Conservation (phyloP, 2,113 vertebrate species). For the Rynchops niger region DNA sequence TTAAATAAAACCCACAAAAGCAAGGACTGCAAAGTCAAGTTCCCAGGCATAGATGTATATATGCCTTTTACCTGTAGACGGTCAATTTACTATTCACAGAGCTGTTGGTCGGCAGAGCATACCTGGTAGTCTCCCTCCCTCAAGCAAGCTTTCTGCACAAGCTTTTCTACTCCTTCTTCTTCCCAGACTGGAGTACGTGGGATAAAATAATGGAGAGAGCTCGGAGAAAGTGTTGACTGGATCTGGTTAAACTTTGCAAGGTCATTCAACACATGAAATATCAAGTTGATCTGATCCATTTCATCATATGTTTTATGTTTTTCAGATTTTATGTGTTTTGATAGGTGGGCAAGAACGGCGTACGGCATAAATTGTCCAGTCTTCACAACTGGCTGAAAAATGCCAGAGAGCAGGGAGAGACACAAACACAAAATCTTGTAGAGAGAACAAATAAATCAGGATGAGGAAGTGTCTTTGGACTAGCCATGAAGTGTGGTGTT, state of each 20-base stretch:
- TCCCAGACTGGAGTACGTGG: not conserved
- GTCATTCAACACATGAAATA: not conserved
- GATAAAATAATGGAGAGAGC: not conserved
- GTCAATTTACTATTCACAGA: not conserved
- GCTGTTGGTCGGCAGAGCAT: rapidly evolving
- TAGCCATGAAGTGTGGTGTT: constrained; percentile 7
- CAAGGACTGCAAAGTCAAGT: not conserved
- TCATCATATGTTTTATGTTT: not conserved
- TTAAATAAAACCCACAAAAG: not conserved
- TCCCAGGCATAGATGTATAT: not conserved
- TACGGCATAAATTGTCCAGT: not conserved
- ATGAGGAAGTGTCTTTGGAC: constrained; percentile 57
- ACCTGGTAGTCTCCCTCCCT: not conserved
- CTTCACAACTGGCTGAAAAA: not conserved
- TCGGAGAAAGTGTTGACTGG: not conserved
- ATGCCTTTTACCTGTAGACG: not conserved
- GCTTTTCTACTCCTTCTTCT: not conserved
- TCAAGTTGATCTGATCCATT: not conserved
- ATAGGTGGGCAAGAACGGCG: not conserved
- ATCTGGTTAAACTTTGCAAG: not conserved
- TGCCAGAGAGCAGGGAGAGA: not conserved
- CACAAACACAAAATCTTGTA: not conserved
- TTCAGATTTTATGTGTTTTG: not conserved
- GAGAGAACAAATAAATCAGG: constrained; percentile 66
- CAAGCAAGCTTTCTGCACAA: not conserved